phyloP scores from a whole-genome alignment of 2,797 vertebrate species.

The Mustela erminea region DNA sequence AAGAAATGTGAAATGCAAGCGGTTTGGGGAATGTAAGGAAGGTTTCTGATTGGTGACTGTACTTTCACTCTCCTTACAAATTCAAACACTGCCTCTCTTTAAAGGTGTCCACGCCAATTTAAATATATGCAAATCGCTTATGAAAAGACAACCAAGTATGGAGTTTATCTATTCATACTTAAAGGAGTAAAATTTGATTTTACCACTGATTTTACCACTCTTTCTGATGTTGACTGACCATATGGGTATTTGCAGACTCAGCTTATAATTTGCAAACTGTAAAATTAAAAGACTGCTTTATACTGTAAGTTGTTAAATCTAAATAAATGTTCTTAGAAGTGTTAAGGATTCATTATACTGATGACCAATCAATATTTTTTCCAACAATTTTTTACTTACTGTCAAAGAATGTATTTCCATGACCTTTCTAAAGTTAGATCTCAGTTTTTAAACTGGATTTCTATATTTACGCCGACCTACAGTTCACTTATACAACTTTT shows the following conservation, averaged over 20 bases:
- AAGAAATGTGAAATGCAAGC: constrained; percentile 3
- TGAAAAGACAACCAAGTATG: neutral
- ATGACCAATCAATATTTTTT: neutral
- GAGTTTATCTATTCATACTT: neutral
- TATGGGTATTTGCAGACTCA: neutral
- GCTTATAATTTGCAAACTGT: constrained; percentile 30
- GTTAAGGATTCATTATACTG: neutral
- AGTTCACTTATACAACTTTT: neutral
- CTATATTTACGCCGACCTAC: neutral
- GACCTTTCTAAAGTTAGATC: neutral
- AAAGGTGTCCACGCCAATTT: neutral
- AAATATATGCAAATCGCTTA: neutral
- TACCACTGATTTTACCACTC: neutral
- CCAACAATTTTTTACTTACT: neutral
- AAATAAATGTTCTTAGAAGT: neutral
- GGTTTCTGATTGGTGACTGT: constrained; percentile 62
- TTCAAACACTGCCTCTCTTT: neutral
- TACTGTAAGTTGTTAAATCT: neutral
- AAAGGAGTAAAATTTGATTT: constrained; percentile 39
- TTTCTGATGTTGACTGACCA: neutral
- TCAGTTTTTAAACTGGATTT: constrained; percentile 38
- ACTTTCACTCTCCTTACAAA: neutral
- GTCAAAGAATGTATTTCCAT: constrained; percentile 9
- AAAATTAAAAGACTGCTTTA: constrained; percentile 12
- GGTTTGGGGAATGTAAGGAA: neutral